Conservation (phyloP, 2,113 vertebrate genomes). For the Nycticorax nycticorax region DNA sequence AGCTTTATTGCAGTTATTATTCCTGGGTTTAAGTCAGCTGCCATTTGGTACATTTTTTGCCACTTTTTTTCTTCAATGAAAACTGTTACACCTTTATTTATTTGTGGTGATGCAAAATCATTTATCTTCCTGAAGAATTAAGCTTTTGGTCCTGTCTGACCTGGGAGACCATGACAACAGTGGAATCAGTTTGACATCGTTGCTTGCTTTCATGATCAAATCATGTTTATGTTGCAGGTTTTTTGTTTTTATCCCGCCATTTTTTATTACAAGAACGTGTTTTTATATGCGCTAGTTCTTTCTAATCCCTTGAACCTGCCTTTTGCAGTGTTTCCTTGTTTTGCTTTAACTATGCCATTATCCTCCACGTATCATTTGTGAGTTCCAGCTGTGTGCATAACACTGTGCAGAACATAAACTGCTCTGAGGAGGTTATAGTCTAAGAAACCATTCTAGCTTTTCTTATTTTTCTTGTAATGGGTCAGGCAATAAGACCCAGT, state of each 20-base stretch:
- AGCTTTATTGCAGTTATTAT: neutral
- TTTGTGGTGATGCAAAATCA: neutral
- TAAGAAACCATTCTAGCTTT: slow-evolving; percentile 51
- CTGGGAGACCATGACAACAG: neutral
- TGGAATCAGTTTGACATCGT: neutral
- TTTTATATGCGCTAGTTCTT: slow-evolving; percentile 17
- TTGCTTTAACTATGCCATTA: slow-evolving; percentile 41
- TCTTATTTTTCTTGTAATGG: slow-evolving; percentile 47
- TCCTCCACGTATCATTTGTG: slow-evolving; percentile 38
- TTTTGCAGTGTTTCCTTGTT: neutral
- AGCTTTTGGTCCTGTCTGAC: neutral
- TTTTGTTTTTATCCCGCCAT: neutral
- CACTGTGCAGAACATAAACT: slow-evolving; percentile 43
- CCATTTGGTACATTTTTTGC: neutral
- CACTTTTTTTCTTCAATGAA: neutral
- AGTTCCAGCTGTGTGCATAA: slow-evolving; percentile 56
- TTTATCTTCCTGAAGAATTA: neutral
- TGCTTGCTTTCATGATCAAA: neutral
- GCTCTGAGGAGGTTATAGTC: neutral
- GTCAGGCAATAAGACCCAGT: slow-evolving; percentile 29
- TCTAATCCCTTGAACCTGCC: slow-evolving; percentile 33
- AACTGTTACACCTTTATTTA: neutral
- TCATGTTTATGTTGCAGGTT: neutral
- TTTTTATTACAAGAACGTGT: neutral
- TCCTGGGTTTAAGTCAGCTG: neutral